Evolutionary conservation across 2,888 invertebrate genomes (phyloP), one percentile per base, ranked within the genome.

Genomic region (Cryptus viduatorius): DNA sequence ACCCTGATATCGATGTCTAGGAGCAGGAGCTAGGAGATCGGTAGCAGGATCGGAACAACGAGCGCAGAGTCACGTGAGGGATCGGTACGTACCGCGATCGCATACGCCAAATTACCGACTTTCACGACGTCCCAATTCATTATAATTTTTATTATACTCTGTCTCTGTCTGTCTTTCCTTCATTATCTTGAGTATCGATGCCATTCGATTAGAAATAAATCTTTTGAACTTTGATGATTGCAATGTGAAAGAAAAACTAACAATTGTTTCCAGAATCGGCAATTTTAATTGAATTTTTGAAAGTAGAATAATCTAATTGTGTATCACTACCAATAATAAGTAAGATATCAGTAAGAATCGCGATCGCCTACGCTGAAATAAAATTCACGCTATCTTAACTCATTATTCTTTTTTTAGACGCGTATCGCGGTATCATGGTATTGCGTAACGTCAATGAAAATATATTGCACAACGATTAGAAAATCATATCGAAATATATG

Each of bases 1-100:
- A 87, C 85, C 90, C 90, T 90, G 90, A 85, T 90, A 90, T 88
- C 85, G 84, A 87, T 88, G 86, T 90, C 90, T 90, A 90, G 90
- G 90, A 90, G 88, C 85, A 89, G 88, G 89, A 89, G 89, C 90
- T 90, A 90, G 90, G 88, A 89, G 86, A 86, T 86, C 87, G 87
- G 87, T 84, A 87, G 86, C 86, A 87, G 88, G 85, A 87, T 87
- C 85, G 86, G 84, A 82, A 85, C 75, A 71, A 46, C 53, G 53
- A 46, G 78, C 37, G 44, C 37, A 64, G 75, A 61, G 77, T 31
- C 31, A 16, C 44, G 12, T 29, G 50, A 24, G 44, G 53, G 42
- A 69, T 75, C 73, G 16, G 64, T 16, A 64, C 59, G 29, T 19
- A 46, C 46, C 8, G 12, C 48, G 48, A 48, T 12, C 31, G 24